Conservation (phyloP, 2,888 invertebrate species). For the Nymphalis polychloros region DNA sequence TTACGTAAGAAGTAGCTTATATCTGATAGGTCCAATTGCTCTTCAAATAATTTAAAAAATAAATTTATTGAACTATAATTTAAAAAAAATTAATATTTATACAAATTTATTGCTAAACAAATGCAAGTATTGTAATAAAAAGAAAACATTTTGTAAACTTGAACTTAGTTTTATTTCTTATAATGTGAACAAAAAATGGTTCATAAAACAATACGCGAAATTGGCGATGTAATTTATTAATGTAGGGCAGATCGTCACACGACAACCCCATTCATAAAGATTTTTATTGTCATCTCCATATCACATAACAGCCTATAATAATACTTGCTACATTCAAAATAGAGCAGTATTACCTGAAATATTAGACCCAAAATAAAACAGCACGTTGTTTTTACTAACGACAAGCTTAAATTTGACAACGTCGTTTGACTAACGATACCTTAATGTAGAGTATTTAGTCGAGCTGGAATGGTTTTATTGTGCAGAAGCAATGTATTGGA, state of each 20-base stretch:
- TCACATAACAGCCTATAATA: conserved; percentile 36
- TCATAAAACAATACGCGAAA: conserved; percentile 68
- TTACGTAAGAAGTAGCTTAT: no score
- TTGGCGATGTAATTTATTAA: conserved; percentile 69
- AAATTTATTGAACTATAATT: no score
- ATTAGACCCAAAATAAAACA: conserved; percentile 42
- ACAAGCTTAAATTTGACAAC: conserved; percentile 34
- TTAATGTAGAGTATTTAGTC: conserved; percentile 78
- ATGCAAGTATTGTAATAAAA: no score
- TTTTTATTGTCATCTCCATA: conserved; percentile 54
- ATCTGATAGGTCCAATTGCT: no score
- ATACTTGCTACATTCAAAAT: conserved; percentile 23
- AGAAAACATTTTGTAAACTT: neutral
- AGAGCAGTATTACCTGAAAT: conserved; percentile 8
- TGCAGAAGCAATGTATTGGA: conserved; percentile 76
- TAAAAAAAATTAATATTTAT: no score
- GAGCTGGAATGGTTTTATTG: conserved; percentile 71
- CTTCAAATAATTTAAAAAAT: no score
- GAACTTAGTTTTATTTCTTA: neutral
- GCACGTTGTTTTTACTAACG: neutral
- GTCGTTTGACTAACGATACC: conserved; percentile 78
- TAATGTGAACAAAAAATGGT: conserved; percentile 41
- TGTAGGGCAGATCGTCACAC: conserved; percentile 66
- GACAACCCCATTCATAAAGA: conserved; percentile 70
- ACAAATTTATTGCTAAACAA: no score